A percentile compares a stretch with the other conserved stretches of the same genome.
Conservation (phyloP, 1,140 invertebrate species). For the Ceratina calcarata region DNA sequence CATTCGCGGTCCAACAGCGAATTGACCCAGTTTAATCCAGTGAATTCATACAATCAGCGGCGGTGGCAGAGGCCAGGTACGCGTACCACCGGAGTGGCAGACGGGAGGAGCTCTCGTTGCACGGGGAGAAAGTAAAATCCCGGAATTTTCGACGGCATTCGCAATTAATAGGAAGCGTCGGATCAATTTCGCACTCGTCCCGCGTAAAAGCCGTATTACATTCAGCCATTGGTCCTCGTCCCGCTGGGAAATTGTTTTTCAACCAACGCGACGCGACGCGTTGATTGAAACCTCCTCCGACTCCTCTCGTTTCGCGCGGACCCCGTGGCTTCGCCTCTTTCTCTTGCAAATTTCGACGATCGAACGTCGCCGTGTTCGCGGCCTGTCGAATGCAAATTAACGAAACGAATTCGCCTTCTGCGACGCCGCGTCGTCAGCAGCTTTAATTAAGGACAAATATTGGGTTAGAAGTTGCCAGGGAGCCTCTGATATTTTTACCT, state of each 20-base stretch:
- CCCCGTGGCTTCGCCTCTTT: not conserved
- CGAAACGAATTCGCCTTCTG: slow-evolving; percentile 13
- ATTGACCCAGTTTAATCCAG: slow-evolving; percentile 39
- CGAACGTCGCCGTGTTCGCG: not conserved
- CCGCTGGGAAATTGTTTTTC: not conserved
- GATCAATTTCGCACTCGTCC: not conserved
- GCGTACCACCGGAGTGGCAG: not conserved
- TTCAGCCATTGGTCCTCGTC: not conserved
- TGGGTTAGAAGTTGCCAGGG: not conserved
- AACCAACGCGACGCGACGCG: not conserved
- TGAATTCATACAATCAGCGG: not conserved
- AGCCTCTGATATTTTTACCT: not conserved
- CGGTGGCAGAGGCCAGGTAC: not conserved
- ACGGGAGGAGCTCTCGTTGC: not conserved
- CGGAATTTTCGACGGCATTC: slow-evolving; percentile 4
- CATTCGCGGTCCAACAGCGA: not conserved
- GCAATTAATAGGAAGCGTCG: slow-evolving; percentile 3
- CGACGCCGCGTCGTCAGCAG: not conserved
- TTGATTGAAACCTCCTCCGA: slow-evolving; percentile 5
- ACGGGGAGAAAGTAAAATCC: not conserved
- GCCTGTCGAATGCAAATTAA: slow-evolving; percentile 13
- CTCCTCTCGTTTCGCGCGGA: not conserved
- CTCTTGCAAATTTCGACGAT: slow-evolving; percentile 20
- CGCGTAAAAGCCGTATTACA: not conserved
- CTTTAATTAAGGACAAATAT: slow-evolving; percentile 33